Conservation (phyloP, 2,888 invertebrate species). For the Tetheella fluctuosa region DNA sequence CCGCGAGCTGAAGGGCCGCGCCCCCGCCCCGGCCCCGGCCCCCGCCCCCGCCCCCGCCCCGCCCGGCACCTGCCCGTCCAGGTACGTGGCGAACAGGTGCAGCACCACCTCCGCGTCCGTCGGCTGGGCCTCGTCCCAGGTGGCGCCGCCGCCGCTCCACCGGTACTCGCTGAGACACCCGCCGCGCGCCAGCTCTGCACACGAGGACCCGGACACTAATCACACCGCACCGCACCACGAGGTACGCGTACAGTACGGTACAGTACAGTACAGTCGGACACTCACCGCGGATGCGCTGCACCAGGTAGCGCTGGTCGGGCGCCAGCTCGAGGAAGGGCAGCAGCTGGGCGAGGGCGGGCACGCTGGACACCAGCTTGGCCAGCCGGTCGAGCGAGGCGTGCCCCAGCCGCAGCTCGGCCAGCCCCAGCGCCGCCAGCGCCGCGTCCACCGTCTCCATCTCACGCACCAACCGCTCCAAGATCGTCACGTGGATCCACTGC, state of each 20-base stretch:
- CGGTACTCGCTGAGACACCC: constrained; percentile 95
- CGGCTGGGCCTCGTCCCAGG: constrained; percentile 92
- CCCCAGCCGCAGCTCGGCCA: constrained; percentile 86
- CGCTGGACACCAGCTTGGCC: constrained; percentile 86
- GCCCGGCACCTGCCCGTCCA: constrained; percentile 89
- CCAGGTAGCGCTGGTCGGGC: constrained; percentile 93
- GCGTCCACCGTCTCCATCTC: constrained; percentile 90
- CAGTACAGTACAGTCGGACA: too few species aligned
- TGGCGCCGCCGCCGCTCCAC: constrained; percentile 93
- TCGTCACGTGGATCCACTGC: constrained; percentile 94
- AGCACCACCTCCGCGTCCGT: constrained; percentile 95
- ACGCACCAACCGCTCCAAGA: constrained; percentile 88
- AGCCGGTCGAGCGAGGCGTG: constrained; percentile 83
- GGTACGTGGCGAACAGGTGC: constrained; percentile 92
- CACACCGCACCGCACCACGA: too few species aligned
- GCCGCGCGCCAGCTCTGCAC: constrained; percentile 87
- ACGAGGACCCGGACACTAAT: too few species aligned
- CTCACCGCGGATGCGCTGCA: constrained; percentile 87
- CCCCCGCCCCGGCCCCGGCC: too few species aligned
- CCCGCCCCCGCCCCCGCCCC: too few species aligned
- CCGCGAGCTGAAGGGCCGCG: constrained; percentile 30
- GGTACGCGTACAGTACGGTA: too few species aligned
- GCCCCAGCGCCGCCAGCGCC: constrained; percentile 87
- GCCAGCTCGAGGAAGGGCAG: constrained; percentile 92
- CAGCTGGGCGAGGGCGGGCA: constrained; percentile 89